Base-by-base conservation (phyloP, 2,797 vertebrate genomes). In the Microctenopoma lineatum region DNA sequence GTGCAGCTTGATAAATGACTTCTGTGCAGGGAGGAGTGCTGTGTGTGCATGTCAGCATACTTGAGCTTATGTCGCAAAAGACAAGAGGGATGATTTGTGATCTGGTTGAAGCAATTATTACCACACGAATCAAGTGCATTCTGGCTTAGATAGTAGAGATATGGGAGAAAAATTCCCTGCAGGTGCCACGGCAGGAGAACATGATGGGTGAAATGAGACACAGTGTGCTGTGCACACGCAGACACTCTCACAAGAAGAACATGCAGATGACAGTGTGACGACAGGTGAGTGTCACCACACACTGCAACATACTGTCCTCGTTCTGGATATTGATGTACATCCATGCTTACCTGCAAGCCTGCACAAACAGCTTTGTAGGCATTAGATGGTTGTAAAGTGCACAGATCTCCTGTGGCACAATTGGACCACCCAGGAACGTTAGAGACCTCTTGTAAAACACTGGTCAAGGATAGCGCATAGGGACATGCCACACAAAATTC, bases 401-500 rank as follows among this genome's bases (percentile, higher is more conserved):
- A 80, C 66, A 72, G 50, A 70, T 80, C 70, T 79, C 64, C 72
- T 80, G 71, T 69, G 72, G 67, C 67, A 66, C 71, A 68, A 58
- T 67, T 16, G 79, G 89, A 87, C 88, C 89, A 90, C 90, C 88
- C 87, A 90, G 77, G 55, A 84, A 77, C 62, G 41, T 59, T 14
- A 62, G 46, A 75, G 73, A 73, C 58, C 54, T 78, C 82, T 81
- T 84, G 84, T 85, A 78, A 88, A 90, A 77, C 61, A 50, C 16
- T 67, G 74, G 75, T 84, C 79, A 67, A 74, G 64, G 80, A 86
- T 71, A 86, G 83, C 53, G 5, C 68, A 79, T 39, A 48, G 77
- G 63, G 59, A 63, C 67, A 75, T 46, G 67, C 29, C 21, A 53
- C 53, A 69, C 62, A 78, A 58, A 32, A 38, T 12, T 38, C 36